Conservation (phyloP, 2,888 invertebrate genomes). For the Epinotia nisella region DNA sequence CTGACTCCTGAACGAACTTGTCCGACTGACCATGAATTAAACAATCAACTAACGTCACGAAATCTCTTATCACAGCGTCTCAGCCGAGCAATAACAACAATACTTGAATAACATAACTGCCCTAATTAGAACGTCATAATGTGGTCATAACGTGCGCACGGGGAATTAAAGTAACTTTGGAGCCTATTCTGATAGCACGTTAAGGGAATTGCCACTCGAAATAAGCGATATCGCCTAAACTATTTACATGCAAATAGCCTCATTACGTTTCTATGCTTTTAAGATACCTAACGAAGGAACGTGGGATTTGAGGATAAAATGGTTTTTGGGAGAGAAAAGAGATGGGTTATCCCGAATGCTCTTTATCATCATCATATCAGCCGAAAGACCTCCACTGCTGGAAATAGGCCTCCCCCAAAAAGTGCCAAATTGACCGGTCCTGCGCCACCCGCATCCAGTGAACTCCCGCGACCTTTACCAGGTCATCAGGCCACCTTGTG, state of each 20-base stretch:
- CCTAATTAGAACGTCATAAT: constrained; percentile 24
- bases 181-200: constrained; percentile 33
- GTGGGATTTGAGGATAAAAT: neutral
- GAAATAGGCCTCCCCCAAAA: too few species aligned
- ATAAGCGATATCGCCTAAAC: constrained; percentile 40
- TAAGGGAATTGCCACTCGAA: constrained; percentile 42
- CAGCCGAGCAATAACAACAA: neutral
- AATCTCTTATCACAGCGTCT: constrained; percentile 1
- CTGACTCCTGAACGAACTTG: too few species aligned
- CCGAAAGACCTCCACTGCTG: too few species aligned
- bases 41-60: neutral
- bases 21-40: neutral
- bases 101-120: constrained; percentile 19
- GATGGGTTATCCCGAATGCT: neutral
- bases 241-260: constrained; percentile 40
- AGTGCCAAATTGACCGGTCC: too few species aligned
- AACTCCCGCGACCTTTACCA: too few species aligned
- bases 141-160: neutral
- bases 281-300: neutral
- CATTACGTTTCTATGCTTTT: constrained; percentile 28
- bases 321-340: neutral
- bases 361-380: too few species aligned
- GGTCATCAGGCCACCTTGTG: too few species aligned
- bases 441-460: too few species aligned
- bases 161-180: constrained; percentile 29